A percentile compares a stretch with the other conserved stretches of the same genome.
phyloP scores from a whole-genome alignment of 1,140 invertebrate species.

The Dreissena polymorpha region DNA sequence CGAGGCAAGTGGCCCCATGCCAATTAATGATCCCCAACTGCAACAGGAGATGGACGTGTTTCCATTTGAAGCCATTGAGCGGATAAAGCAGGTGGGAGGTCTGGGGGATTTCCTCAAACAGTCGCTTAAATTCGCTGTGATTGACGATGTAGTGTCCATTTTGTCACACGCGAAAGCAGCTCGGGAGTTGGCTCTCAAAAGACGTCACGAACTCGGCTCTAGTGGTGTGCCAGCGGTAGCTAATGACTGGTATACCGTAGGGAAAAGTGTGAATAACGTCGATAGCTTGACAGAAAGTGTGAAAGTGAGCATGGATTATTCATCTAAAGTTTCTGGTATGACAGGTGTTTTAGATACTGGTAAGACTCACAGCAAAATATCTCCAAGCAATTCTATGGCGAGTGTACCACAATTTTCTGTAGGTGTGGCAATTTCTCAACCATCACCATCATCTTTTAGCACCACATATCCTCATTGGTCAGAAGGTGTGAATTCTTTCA shows the following conservation, averaged over 20 bases:
- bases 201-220: slow-evolving; percentile 9
- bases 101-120: slow-evolving; percentile 63
- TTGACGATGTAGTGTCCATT: slow-evolving; percentile 65
- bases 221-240: background rate
- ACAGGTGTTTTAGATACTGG: background rate
- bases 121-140: slow-evolving; percentile 68
- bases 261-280: slow-evolving; percentile 43
- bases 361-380: background rate
- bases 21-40: slow-evolving; percentile 55
- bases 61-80: slow-evolving; percentile 63
- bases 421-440: too few relatives aligned
- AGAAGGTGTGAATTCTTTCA: slow-evolving; percentile 7
- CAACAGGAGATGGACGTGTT: slow-evolving; percentile 62
- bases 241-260: slow-evolving; percentile 51
- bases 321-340: slow-evolving; percentile 13
- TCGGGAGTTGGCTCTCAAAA: slow-evolving; percentile 55
- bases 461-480: slow-evolving; percentile 17
- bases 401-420: too few relatives aligned
- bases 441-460: background rate
- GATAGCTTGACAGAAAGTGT: slow-evolving; percentile 50
- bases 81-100: slow-evolving; percentile 64
- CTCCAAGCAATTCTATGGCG: too few relatives aligned
- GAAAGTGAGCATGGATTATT: background rate
- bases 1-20: slow-evolving; percentile 65
- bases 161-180: slow-evolving; percentile 63